phyloP scores from a whole-genome alignment of 2,113 vertebrate species.

The Dasypus novemcinctus region DNA sequence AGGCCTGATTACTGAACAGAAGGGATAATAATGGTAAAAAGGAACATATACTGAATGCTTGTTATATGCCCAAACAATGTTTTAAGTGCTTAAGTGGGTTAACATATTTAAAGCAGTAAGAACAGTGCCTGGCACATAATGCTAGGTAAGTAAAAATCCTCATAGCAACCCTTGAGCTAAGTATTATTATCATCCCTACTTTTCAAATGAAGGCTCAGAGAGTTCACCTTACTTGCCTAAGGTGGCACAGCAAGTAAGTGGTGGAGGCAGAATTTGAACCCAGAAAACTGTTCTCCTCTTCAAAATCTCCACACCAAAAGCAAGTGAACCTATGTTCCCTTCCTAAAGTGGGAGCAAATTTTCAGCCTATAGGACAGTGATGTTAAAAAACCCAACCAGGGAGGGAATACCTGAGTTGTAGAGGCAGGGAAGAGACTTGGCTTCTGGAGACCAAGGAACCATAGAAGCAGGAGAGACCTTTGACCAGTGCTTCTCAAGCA shows the following conservation, averaged over 20 bases:
- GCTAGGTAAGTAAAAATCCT: not conserved
- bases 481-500: not conserved
- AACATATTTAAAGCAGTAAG: not conserved
- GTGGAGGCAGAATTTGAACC: not conserved
- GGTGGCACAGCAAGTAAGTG: not conserved
- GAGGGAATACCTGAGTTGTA: not conserved
- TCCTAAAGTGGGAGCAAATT: not conserved
- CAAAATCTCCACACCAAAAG: not conserved
- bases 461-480: not conserved
- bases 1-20: slow-evolving; percentile 22
- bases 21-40: not conserved
- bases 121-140: not conserved
- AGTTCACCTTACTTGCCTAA: not conserved
- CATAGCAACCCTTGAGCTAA: not conserved
- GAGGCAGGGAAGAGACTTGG: not conserved
- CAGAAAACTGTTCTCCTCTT: not conserved
- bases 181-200: not conserved
- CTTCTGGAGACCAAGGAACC: not conserved
- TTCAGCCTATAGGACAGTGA: not conserved
- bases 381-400: not conserved
- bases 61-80: not conserved
- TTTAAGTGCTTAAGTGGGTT: slow-evolving; percentile 31
- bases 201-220: slow-evolving; percentile 17
- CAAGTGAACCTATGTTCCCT: not conserved
- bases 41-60: not conserved